phyloP scores from a whole-genome alignment of 2,888 invertebrate species.

The Ecdyonurus torrentis region DNA sequence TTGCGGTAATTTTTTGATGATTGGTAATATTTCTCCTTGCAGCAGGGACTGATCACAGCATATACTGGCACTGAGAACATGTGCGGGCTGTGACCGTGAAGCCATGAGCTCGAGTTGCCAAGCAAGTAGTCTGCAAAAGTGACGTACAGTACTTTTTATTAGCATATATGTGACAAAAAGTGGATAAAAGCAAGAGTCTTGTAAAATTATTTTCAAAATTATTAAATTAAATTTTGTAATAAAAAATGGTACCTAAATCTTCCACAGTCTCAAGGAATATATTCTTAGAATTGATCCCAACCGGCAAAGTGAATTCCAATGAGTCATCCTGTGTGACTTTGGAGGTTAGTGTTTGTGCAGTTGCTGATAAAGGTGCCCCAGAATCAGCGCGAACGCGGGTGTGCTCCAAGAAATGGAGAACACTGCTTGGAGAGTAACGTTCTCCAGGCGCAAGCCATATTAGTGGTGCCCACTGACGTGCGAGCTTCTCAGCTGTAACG shows the following conservation, averaged over 20 bases:
- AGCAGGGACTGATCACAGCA: constrained; percentile 36
- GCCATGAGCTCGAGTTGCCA: constrained; percentile 33
- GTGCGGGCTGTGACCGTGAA: constrained; percentile 40
- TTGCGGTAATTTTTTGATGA: not conserved
- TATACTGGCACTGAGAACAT: constrained; percentile 37
- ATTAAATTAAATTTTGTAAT: not conserved
- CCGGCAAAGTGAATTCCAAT: not conserved
- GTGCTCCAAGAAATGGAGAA: constrained; percentile 40
- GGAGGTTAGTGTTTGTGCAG: not conserved
- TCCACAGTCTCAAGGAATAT: constrained; percentile 30
- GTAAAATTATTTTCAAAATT: not conserved
- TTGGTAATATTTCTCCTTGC: constrained; percentile 8
- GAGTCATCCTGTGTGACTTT: not conserved
- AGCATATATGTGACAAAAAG: no score
- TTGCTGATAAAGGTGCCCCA: constrained; percentile 22
- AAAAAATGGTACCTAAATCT: not conserved
- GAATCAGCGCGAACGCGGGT: not conserved
- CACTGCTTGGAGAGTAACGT: constrained; percentile 41
- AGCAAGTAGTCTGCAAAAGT: constrained; percentile 27
- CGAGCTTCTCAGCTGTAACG: constrained; percentile 24
- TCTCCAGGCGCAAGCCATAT: constrained; percentile 49
- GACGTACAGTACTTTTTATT: no score
- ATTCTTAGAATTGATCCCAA: constrained; percentile 21
- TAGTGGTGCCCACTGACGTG: constrained; percentile 44
- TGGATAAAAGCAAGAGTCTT: no score